phyloP scores from a whole-genome alignment of 2,113 vertebrate genomes.

The western clawed frog (Xenopus tropicalis) region UCB_Xtro_10.0 CM004450.2:103952501-103953000 shows the following conservation, averaged over 20 bases:
- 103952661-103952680: slow-evolving; percentile 30
- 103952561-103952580: neutral
- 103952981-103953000: slow-evolving; percentile 92
- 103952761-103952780: slow-evolving; percentile 96
- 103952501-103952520: too few species aligned
- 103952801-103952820: slow-evolving; percentile 99
- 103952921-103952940: slow-evolving; percentile 93
- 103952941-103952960: slow-evolving; percentile 93
- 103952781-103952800: slow-evolving; percentile 99
- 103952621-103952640: slow-evolving; percentile 3
- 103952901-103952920: slow-evolving; percentile 99
- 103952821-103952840: slow-evolving; percentile 99
- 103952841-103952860: slow-evolving; percentile 99
- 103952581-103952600: slow-evolving; percentile 2
- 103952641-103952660: slow-evolving; percentile 22
- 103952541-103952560: neutral
- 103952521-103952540: neutral
- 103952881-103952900: slow-evolving; percentile 96
- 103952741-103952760: slow-evolving; percentile 81
- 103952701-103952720: slow-evolving; percentile 73
- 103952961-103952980: slow-evolving; percentile 99
- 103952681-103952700: slow-evolving; percentile 69
- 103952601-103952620: slow-evolving; percentile 12
- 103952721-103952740: slow-evolving; percentile 85
- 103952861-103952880: slow-evolving; percentile 99